phyloP scores from a whole-genome alignment of 2,888 invertebrate genomes.

The Dryomyza anilis region DNA sequence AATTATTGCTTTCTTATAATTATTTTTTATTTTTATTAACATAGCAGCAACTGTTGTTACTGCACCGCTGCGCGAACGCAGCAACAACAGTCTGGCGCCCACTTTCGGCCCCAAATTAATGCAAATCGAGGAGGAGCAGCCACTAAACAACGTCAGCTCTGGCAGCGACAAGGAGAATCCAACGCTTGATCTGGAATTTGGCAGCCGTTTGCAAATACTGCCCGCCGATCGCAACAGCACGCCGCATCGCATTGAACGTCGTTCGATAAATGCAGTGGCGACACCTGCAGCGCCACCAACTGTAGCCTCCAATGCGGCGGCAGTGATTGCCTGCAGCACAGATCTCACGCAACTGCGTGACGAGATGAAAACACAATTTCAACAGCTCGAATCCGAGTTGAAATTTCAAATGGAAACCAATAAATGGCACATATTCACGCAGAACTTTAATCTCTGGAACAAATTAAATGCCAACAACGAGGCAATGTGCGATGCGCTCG shows the following conservation, averaged over 20 bases:
- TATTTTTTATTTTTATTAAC: not conserved
- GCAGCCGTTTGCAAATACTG: slow-evolving; percentile 42
- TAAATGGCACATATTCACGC: slow-evolving; percentile 47
- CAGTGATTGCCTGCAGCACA: slow-evolving; percentile 15
- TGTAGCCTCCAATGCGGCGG: slow-evolving; percentile 24
- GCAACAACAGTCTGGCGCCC: slow-evolving; percentile 34
- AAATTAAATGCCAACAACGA: slow-evolving; percentile 43
- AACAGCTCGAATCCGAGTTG: slow-evolving; percentile 48
- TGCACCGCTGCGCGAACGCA: slow-evolving; percentile 43
- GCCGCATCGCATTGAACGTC: slow-evolving; percentile 41
- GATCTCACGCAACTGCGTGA: slow-evolving; percentile 43
- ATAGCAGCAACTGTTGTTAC: not conserved
- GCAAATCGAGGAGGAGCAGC: slow-evolving; percentile 50
- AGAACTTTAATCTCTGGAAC: slow-evolving; percentile 47
- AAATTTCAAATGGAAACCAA: slow-evolving; percentile 47
- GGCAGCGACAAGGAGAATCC: slow-evolving; percentile 51
- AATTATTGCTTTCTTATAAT: not conserved
- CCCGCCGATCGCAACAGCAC: slow-evolving; percentile 52
- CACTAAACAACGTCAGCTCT: slow-evolving; percentile 30
- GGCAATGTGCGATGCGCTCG: slow-evolving; percentile 47
- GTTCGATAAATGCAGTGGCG: slow-evolving; percentile 5
- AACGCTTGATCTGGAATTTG: slow-evolving; percentile 36
- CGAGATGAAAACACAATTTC: slow-evolving; percentile 48
- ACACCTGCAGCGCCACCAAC: not conserved
- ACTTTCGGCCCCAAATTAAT: slow-evolving; percentile 39